Percentiles rank a stretch among this genome's conserved stretches.
These are phyloP conservation scores for Patella ulyssiponensis DNA, from an alignment of 2,888 invertebrate genomes.

Conservation along the genomic window DNA sequence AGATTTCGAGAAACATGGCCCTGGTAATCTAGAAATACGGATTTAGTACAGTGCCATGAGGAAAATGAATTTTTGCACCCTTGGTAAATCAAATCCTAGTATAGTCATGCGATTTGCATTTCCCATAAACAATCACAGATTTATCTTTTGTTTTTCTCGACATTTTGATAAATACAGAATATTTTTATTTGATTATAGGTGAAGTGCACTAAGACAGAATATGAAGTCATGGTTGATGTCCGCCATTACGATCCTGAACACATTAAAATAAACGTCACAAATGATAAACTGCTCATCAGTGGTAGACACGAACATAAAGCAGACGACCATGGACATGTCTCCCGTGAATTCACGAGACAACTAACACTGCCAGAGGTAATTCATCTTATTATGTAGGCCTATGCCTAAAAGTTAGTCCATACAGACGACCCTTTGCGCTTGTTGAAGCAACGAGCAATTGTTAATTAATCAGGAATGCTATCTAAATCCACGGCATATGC, in stretches of 20 bases:
- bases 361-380: slow-evolving; percentile 50
- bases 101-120: too few relatives aligned
- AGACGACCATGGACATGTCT: slow-evolving; percentile 48
- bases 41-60: too few relatives aligned
- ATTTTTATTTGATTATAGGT: slow-evolving; percentile 37
- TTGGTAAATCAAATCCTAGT: too few relatives aligned
- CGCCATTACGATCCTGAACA: slow-evolving; percentile 46
- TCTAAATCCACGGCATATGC: neutral
- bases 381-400: neutral
- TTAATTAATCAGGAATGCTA: neutral
- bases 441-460: neutral
- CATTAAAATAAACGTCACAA: slow-evolving; percentile 44
- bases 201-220: slow-evolving; percentile 39
- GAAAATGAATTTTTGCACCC: too few relatives aligned
- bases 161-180: too few relatives aligned
- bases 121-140: too few relatives aligned
- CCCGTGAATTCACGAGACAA: slow-evolving; percentile 48
- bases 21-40: too few relatives aligned
- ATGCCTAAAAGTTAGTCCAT: neutral
- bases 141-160: too few relatives aligned
- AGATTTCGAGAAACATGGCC: too few relatives aligned
- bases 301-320: slow-evolving; percentile 51
- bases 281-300: slow-evolving; percentile 47
- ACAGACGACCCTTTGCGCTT: neutral
- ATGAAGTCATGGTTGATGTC: slow-evolving; percentile 49